Evolutionary conservation across 2,888 invertebrate species (phyloP), one percentile per base, ranked within the genome.

Genomic region (Leucozona laternaria): DNA sequence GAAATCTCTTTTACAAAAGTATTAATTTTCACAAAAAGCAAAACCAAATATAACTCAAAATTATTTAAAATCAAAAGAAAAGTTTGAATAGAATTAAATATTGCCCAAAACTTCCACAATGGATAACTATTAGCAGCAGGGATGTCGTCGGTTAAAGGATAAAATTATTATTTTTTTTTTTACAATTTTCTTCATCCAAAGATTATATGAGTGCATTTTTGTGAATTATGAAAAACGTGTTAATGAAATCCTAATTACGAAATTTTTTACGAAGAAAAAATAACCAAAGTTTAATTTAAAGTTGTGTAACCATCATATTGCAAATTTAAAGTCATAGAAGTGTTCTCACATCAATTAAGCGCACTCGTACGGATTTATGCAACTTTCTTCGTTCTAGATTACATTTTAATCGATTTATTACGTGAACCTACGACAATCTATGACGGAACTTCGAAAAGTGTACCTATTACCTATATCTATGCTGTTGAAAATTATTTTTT

Each of bases 371-470:
- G 71, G 37, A 60, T 80, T 77, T 72, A 72, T 80, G 58, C 84
- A 80, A 76, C 57, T 64, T 48, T 70, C 73, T 53, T 76, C 37
- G 55, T 77, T 62, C 62, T 77, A 81, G 45, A 80, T 80, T 77
- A 72, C 80, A 85, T 68, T 85, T 85, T 71, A 85, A 85, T 85
- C 85, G 85, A 85, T 85, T 85, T 85, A 85, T 85, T 81, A 85
- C 80, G 81, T 85, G 85, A 85, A 81, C 85, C 79, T 72, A 75
- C 79, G 64, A 66, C 75, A 84, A 84, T 76, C 57, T 68, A 77
- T 81, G 77, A 73, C 68, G 76, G 57, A 81, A 60, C 68, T 55
- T 40, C 40, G 45, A 79, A 83, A 68, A 53, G 71, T 71, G 20
- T 73, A 55, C 20, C 45, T 66, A 37, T 40, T 73, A 55, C 20